These are phyloP conservation scores for Smittia aterrima DNA, from an alignment of 2,888 invertebrate genomes.

Conservation along the genomic window DNA sequence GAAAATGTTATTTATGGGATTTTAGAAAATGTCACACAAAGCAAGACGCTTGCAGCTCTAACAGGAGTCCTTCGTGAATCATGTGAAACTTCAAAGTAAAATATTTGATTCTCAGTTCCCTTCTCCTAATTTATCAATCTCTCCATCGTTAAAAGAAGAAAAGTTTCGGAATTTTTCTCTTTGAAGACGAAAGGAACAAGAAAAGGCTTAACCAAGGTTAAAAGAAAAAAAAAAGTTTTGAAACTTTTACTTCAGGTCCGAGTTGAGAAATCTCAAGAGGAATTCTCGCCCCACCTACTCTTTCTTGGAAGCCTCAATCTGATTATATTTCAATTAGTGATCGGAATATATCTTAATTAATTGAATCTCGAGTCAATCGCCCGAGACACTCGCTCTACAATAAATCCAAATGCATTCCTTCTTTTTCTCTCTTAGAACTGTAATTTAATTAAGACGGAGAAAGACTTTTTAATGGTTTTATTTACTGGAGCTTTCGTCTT, in stretches of 20 bases:
- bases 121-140: too few species aligned
- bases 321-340: constrained; percentile 36
- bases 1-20: too few species aligned
- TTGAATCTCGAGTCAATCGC: constrained; percentile 2
- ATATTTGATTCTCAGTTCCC: too few species aligned
- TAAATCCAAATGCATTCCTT: constrained; percentile 25
- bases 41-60: too few species aligned
- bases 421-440: neutral
- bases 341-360: constrained; percentile 34
- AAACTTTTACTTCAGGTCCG: neutral
- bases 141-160: too few species aligned
- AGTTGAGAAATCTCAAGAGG: neutral
- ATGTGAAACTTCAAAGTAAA: too few species aligned
- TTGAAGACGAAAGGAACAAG: neutral
- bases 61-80: too few species aligned
- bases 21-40: too few species aligned
- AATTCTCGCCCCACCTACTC: too few species aligned
- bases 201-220: neutral
- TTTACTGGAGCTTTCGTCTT: neutral
- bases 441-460: constrained; percentile 35
- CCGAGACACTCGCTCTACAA: neutral
- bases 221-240: neutral
- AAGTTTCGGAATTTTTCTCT: neutral
- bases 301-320: neutral
- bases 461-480: neutral